Evolutionary conservation across 2,888 invertebrate genomes (phyloP), one percentile per base, ranked within the genome.

Genomic region (Lasius platythorax): DNA sequence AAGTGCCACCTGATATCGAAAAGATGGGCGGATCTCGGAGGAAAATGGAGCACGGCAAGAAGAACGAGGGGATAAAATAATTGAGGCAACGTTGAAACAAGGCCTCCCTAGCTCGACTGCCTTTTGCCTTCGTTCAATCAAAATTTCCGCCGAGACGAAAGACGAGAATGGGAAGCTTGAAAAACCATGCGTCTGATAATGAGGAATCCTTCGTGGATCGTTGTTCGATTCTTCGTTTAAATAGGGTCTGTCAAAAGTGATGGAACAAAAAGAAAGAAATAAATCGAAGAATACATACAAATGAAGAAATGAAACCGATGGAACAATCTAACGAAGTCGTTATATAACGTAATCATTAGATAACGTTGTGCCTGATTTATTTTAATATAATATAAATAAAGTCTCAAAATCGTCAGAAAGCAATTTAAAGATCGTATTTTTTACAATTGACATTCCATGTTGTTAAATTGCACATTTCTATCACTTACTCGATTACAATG

Each of bases 61-160:
- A 86, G 85, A 91, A 89, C 85, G 86, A 79, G 83, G 85, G 88
- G 88, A 90, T 92, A 88, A 91, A 93, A 92, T 91, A 91, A 92
- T 91, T 89, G 91, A 92, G 90, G 88, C 84, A 87, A 84, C 78
- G 86, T 70, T 85, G 91, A 92, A 91, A 91, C 91, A 91, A 88
- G 89, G 88, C 88, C 85, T 89, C 85, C 88, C 87, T 78, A 84
- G 82, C 81, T 76, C 75, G 87, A 70, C 63, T 89, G 85, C 89
- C 89, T 91, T 92, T 91, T 91, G 88, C 90, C 89, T 91, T 86
- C 88, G 90, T 91, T 92, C 91, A 92, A 93, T 93, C 93, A 93
- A 93, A 93, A 92, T 88, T 92, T 89, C 88, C 85, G 87, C 87
- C 89, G 23, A 23, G 23, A 23, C 23, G 92, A 92, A 93, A 93